Base-by-base conservation (phyloP, 2,113 vertebrate genomes). In the Corythoichthys haematopterus region DNA sequence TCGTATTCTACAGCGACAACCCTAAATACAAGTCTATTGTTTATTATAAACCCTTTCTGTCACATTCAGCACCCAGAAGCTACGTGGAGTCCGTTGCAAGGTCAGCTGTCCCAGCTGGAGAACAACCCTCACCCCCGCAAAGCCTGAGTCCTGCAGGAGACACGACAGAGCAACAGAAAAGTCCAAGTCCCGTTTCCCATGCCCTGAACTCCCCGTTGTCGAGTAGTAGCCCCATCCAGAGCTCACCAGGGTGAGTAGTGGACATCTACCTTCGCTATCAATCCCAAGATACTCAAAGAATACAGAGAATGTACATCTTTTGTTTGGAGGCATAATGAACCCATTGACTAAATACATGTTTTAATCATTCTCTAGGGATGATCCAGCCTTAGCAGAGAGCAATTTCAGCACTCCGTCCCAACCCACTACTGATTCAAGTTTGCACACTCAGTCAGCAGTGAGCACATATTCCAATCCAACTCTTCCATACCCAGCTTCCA, bases 81-180 rank as follows among this genome's bases (percentile, higher is more conserved):
- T 98, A 99, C 0, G 97, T 99, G 0, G 95, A 98, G 77, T 98
- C 96, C 0, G 94, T 99, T 76, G 97, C 94, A 0, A 93, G 93
- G 75, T 95, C 95, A 0, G 96, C 96, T 0, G 82, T 79, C 0
- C 77, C 83, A 0, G 88, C 86, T 0, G 92, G 92, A 40, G 93
- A 90, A 40, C 77, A 76, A 47, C 75, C 82, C 33, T 70, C 72
- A 0, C 69, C 90, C 3, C 88, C 91, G 0, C 28, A 71, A 2
- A 53, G 82, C 13, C 86, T 90, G 14, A 85, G 83, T 0, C 91
- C 88, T 2, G 73, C 70, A 10, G 78, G 68, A 0, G 94, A 96
- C 51, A 53, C 75, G 1, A 80, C 88, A 13, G 40, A 76, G 75
- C 91, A 89, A 76, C 93, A 72, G 68, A 73, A 76, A 16, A 78